Evolutionary conservation across 1,140 invertebrate genomes (phyloP).

Genomic region (Camponotus vicinus): DNA sequence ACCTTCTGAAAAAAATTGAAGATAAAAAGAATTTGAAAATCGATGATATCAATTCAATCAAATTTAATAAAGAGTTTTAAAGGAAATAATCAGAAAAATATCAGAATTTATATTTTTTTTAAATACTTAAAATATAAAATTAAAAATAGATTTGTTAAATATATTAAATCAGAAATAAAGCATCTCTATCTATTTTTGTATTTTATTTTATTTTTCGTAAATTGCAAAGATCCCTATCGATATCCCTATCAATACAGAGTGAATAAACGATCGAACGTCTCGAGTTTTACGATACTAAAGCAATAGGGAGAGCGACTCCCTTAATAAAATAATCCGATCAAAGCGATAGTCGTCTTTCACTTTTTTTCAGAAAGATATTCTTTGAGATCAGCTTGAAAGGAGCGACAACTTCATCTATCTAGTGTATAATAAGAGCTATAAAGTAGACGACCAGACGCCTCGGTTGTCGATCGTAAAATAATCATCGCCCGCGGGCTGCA

Average conservation of each 20-base stretch:
- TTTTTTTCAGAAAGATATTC: slow-evolving; percentile 1
- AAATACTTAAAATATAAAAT: slow-evolving; percentile 1
- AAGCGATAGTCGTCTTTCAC: background rate
- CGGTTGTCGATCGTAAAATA: slow-evolving; percentile 64
- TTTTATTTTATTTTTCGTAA: background rate
- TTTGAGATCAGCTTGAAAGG: background rate
- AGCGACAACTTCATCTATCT: slow-evolving; percentile 18
- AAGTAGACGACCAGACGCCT: background rate
- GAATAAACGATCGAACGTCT: background rate
- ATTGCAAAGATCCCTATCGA: background rate
- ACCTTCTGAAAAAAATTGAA: background rate
- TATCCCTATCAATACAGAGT: background rate
- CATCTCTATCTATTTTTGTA: background rate
- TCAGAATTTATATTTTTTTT: background rate
- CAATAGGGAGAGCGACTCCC: background rate
- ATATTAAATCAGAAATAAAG: background rate
- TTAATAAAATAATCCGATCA: slow-evolving; percentile 46
- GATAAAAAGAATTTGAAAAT: background rate
- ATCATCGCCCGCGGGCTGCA: slow-evolving; percentile 66
- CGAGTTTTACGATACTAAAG: background rate
- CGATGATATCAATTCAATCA: no score
- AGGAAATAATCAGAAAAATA: background rate
- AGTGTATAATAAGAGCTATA: slow-evolving; percentile 21
- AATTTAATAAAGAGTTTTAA: background rate
- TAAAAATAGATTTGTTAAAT: background rate